Evolutionary conservation across 2,797 vertebrate genomes (phyloP).

Genomic region (Gephyroberyx darwinii): DNA sequence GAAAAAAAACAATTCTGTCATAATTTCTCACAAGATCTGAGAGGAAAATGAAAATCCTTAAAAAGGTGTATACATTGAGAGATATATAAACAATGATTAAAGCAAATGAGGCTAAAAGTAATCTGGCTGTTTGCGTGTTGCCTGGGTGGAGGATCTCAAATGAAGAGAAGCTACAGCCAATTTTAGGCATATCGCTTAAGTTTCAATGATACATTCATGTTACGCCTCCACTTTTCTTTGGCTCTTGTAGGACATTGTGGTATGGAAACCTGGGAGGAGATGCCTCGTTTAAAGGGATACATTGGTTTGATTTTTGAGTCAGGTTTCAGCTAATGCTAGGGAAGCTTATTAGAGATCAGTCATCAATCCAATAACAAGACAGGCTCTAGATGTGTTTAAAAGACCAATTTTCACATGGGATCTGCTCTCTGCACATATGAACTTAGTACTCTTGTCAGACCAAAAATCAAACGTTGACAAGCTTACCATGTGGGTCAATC

Average conservation of each 20-base stretch:
- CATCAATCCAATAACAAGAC: not conserved
- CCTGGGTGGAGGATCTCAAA: not conserved
- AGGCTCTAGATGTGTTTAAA: not conserved
- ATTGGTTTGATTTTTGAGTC: not conserved
- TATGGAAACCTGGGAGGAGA: not conserved
- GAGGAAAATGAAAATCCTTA: not conserved
- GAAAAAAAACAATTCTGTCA: not conserved
- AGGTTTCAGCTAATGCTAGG: not conserved
- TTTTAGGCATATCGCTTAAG: not conserved
- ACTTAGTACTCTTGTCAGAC: not conserved
- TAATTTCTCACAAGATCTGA: not conserved
- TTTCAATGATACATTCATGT: constrained; percentile 4
- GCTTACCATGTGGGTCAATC: not conserved
- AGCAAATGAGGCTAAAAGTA: too few species aligned
- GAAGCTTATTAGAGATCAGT: constrained; percentile 1
- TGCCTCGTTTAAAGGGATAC: constrained; percentile 3
- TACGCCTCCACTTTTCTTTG: not conserved
- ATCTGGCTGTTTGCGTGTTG: not conserved
- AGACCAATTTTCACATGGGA: not conserved
- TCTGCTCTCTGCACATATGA: not conserved
- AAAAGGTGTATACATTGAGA: not conserved
- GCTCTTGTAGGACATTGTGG: not conserved
- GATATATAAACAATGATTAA: too few species aligned
- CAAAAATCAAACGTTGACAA: not conserved
- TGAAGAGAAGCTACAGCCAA: constrained; percentile 6